These are phyloP conservation scores for Aphis gossypii DNA, from an alignment of 1,140 invertebrate species.

Conservation along the genomic window DNA sequence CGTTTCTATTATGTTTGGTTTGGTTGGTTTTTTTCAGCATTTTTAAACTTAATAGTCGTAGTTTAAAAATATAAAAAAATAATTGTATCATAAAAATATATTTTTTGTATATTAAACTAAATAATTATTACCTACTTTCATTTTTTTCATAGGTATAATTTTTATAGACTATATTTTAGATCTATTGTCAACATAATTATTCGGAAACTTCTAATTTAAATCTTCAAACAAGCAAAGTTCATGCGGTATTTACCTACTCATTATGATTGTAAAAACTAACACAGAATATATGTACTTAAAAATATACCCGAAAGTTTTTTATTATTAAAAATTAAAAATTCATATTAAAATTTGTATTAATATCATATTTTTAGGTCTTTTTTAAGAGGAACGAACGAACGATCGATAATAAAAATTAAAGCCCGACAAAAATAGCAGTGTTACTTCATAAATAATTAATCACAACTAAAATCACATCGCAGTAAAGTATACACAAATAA, in stretches of 20 bases:
- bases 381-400: not conserved
- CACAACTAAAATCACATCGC: not conserved
- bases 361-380: not conserved
- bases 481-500: not conserved
- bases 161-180: not conserved
- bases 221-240: not conserved
- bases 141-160: too few species aligned
- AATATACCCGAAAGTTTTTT: conserved; percentile 3
- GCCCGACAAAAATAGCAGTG: not conserved
- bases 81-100: too few species aligned
- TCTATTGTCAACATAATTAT: not conserved
- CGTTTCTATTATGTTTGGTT: not conserved
- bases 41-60: not conserved
- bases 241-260: not conserved
- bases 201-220: not conserved
- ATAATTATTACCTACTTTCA: too few species aligned
- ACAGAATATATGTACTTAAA: not conserved
- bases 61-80: not conserved
- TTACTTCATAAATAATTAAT: not conserved
- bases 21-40: not conserved
- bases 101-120: too few species aligned
- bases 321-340: not conserved
- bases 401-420: not conserved
- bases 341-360: conserved; percentile 2
- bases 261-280: not conserved